Evolutionary conservation across 92 coral and sea anemone species (phyloP).

Genomic region (Plumapathes pennacea): DNA sequence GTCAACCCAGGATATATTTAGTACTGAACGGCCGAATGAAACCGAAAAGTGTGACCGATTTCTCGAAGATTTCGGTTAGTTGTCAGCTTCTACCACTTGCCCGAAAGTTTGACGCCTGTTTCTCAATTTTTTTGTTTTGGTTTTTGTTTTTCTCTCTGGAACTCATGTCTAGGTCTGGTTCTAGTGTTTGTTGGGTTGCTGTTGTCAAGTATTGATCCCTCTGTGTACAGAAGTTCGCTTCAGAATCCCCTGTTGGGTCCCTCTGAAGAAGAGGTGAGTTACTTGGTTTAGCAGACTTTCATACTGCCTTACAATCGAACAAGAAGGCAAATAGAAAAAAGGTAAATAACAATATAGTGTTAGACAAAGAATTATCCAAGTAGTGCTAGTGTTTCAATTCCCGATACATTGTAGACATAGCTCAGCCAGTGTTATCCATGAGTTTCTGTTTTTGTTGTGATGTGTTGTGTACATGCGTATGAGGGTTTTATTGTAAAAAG

Average conservation of each 20-base stretch:
- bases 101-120: neutral
- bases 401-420: neutral
- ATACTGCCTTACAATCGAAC: neutral
- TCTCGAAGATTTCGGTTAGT: too few species aligned
- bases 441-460: conserved; percentile 2
- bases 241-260: conserved; percentile 45
- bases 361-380: too few species aligned
- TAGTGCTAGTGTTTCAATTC: too few species aligned
- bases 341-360: too few species aligned
- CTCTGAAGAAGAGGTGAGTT: conserved; percentile 26
- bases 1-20: too few species aligned
- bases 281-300: neutral
- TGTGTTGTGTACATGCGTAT: too few species aligned
- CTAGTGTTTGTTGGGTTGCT: conserved; percentile 62
- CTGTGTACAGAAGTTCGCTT: conserved; percentile 33
- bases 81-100: neutral
- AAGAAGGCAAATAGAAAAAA: neutral
- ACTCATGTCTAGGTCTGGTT: conserved; percentile 34
- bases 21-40: too few species aligned
- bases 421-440: neutral
- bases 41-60: too few species aligned
- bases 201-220: conserved; percentile 49
- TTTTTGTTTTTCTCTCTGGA: neutral
- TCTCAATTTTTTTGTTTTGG: neutral
- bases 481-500: too few species aligned